Evolutionary conservation across 35 echinoderm and acorn worm species (phyloP).

Genomic region (Apostichopus californicus): DNA sequence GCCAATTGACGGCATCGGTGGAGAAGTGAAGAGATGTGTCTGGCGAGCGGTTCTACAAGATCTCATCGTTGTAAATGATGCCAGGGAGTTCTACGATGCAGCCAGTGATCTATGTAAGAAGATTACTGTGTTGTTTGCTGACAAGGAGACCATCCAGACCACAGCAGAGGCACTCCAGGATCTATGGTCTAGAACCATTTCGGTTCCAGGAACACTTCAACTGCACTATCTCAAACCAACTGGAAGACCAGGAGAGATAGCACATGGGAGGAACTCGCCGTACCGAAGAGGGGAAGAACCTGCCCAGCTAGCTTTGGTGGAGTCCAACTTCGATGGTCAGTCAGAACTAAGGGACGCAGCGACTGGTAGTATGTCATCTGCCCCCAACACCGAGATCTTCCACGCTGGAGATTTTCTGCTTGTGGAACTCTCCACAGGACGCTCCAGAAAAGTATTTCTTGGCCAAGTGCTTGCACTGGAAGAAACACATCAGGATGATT

Average conservation of each 20-base stretch:
- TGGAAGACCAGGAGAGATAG: neutral
- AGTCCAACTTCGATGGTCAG: neutral
- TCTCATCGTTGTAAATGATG: slow-evolving; percentile 4
- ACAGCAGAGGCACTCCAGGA: neutral
- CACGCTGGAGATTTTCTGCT: slow-evolving; percentile 24
- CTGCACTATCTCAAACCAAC: slow-evolving; percentile 8
- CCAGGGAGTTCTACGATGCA: slow-evolving; percentile 24
- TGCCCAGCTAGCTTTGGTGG: neutral
- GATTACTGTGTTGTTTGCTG: slow-evolving; percentile 30
- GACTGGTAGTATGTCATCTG: neutral
- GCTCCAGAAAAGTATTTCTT: neutral
- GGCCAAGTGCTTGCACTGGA: slow-evolving; percentile 1
- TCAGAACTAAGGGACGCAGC: neutral
- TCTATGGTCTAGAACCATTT: slow-evolving; percentile 7
- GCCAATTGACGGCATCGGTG: slow-evolving; percentile 52
- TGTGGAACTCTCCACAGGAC: neutral
- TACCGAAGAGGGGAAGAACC: neutral
- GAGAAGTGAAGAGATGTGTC: slow-evolving; percentile 12
- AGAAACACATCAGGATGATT: neutral
- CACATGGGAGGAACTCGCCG: neutral
- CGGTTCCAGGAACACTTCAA: neutral
- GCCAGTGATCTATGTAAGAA: slow-evolving; percentile 27
- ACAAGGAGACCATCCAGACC: neutral
- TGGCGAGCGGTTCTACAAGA: slow-evolving; percentile 49
- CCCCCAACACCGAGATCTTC: neutral